Percentiles rank a stretch among this genome's conserved stretches.
Conservation (phyloP, 1,140 invertebrate species). For the Drosophila kanapiae region DNA sequence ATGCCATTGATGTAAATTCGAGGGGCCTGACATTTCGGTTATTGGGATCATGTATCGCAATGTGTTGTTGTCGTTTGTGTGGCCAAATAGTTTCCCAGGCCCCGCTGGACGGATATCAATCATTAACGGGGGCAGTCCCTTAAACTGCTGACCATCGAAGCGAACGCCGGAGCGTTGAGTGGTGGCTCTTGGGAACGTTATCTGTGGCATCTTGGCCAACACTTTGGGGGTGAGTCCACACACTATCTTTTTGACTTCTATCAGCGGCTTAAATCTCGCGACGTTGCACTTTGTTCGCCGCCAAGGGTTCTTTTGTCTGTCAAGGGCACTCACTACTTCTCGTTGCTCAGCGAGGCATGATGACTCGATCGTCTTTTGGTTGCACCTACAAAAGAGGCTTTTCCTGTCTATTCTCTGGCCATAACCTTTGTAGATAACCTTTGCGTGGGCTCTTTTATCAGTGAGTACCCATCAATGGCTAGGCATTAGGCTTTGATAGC, state of each 20-base stretch:
- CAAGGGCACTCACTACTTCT: constrained; percentile 26
- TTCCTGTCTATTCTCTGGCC: constrained; percentile 29
- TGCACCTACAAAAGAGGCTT: constrained; percentile 40
- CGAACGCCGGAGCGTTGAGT: constrained; percentile 29
- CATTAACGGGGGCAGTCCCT: constrained; percentile 42
- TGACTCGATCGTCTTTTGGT: constrained; percentile 39
- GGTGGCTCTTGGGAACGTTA: constrained; percentile 35
- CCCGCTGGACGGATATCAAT: constrained; percentile 54
- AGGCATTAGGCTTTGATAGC: constrained; percentile 25
- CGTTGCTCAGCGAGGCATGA: constrained; percentile 45
- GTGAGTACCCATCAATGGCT: constrained; percentile 40
- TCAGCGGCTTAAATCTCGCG: constrained; percentile 39
- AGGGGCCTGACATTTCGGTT: constrained; percentile 49
- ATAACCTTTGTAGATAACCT: constrained; percentile 24
- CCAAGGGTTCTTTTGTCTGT: constrained; percentile 24
- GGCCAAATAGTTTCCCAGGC: constrained; percentile 50
- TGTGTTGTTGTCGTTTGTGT: constrained; percentile 4
- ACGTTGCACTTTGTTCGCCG: constrained; percentile 27
- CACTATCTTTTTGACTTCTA: constrained; percentile 25
- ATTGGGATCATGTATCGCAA: constrained; percentile 35
- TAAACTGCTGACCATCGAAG: constrained; percentile 42
- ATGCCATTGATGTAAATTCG: constrained; percentile 54
- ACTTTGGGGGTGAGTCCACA: constrained; percentile 10
- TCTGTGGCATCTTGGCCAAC: constrained; percentile 34
- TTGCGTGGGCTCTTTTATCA: constrained; percentile 53